Conservation (phyloP, 2,888 invertebrate genomes). For the Dynastes hyllus region DNA sequence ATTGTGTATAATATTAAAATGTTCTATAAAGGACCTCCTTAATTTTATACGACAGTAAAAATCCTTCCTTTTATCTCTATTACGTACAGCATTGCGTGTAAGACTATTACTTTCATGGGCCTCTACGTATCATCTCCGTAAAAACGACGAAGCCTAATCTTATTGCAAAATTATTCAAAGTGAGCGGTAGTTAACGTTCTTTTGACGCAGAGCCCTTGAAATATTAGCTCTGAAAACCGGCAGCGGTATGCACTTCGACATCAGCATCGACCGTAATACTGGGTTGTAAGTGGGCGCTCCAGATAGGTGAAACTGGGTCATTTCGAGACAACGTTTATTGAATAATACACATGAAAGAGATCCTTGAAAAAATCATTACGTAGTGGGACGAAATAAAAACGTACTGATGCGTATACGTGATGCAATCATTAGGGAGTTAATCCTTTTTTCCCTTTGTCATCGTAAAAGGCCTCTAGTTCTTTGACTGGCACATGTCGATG, state of each 20-base stretch:
- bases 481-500: not conserved
- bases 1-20: too few species aligned
- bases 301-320: constrained; percentile 40
- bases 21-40: not conserved
- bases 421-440: not conserved
- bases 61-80: not conserved
- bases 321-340: constrained; percentile 33
- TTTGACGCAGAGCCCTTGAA: constrained; percentile 21
- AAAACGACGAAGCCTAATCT: constrained; percentile 13
- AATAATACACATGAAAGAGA: constrained; percentile 38
- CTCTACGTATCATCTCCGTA: not conserved
- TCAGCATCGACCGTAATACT: constrained; percentile 12
- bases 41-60: not conserved
- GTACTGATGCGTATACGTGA: constrained; percentile 11
- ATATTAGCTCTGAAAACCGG: constrained; percentile 21
- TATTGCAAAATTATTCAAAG: constrained; percentile 37
- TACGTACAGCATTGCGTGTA: not conserved
- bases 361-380: constrained; percentile 36
- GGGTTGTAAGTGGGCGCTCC: constrained; percentile 15
- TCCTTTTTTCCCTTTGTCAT: not conserved
- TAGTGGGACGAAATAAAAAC: constrained; percentile 21
- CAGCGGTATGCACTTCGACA: constrained; percentile 2
- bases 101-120: not conserved
- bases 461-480: not conserved
- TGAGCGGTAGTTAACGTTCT: constrained; percentile 11